Conservation (phyloP, 2,113 vertebrate species). For the Scortum barcoo region DNA sequence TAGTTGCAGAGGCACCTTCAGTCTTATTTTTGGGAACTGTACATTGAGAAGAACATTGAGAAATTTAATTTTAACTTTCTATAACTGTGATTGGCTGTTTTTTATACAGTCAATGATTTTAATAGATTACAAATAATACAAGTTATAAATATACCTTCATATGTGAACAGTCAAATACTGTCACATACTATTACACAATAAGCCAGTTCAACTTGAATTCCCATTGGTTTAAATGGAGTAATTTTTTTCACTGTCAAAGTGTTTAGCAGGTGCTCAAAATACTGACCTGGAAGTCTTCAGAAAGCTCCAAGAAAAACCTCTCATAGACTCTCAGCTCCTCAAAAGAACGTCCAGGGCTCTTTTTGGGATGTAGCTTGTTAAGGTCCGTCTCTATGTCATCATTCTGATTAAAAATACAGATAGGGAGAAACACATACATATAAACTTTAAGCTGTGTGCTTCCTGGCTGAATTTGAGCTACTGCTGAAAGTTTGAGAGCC, state of each 20-base stretch:
- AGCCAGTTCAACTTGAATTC: neutral
- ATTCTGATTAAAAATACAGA: constrained; percentile 85
- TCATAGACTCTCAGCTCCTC: constrained; percentile 95
- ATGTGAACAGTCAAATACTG: too few species aligned
- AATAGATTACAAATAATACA: too few species aligned
- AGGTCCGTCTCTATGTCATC: constrained; percentile 98
- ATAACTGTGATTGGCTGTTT: too few species aligned
- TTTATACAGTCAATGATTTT: too few species aligned
- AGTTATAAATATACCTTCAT: too few species aligned
- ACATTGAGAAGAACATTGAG: too few species aligned
- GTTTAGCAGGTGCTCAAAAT: neutral
- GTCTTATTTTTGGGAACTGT: too few species aligned
- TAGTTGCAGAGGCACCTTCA: too few species aligned
- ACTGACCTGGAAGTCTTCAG: constrained; percentile 94
- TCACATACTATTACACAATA: too few species aligned
- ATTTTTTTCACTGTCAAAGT: neutral
- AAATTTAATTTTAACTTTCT: too few species aligned
- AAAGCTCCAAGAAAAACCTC: constrained; percentile 93
- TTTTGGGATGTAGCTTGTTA: constrained; percentile 91
- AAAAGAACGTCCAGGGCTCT: constrained; percentile 84
- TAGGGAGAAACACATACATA: neutral
- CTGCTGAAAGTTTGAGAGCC: neutral
- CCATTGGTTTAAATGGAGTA: neutral
- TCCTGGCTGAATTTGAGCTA: neutral
- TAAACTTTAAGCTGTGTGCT: neutral